Percentiles rank a stretch among this genome's conserved stretches.
Evolutionary conservation across 2,888 invertebrate species (phyloP).

Genomic region (Acanthoscelides obtectus): DNA sequence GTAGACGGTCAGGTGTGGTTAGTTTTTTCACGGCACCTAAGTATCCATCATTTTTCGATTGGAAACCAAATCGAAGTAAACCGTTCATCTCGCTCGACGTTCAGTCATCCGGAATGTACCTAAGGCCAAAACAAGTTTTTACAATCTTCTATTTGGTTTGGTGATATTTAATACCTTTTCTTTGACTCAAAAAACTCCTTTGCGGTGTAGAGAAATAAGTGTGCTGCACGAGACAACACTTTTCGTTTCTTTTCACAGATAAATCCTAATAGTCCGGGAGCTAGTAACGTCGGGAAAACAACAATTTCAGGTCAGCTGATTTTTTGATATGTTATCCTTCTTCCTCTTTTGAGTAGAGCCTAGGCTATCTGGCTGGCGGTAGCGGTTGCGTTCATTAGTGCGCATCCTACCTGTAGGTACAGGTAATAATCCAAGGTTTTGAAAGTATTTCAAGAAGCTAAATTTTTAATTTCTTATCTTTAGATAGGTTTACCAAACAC

Average conservation of each 20-base stretch:
- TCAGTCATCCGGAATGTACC: not conserved
- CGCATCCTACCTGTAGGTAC: no score
- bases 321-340: no score
- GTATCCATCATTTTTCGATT: not conserved
- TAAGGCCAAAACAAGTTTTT: not conserved
- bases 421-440: no score
- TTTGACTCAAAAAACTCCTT: not conserved
- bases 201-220: not conserved
- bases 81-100: not conserved
- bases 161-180: not conserved
- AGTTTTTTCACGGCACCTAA: not conserved
- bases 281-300: no score
- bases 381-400: no score
- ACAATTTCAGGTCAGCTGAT: no score
- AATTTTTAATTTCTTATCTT: no score
- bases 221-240: not conserved
- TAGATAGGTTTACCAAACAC: no score
- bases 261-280: no score
- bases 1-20: not conserved
- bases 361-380: no score
- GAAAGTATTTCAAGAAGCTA: no score
- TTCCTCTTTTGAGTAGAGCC: no score
- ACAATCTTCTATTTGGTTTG: not conserved
- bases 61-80: not conserved
- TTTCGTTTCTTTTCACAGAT: not conserved